Evolutionary conservation across 2,797 vertebrate species (phyloP), one percentile per base, ranked within the genome.

Genomic region (Chaunax sp.): DNA sequence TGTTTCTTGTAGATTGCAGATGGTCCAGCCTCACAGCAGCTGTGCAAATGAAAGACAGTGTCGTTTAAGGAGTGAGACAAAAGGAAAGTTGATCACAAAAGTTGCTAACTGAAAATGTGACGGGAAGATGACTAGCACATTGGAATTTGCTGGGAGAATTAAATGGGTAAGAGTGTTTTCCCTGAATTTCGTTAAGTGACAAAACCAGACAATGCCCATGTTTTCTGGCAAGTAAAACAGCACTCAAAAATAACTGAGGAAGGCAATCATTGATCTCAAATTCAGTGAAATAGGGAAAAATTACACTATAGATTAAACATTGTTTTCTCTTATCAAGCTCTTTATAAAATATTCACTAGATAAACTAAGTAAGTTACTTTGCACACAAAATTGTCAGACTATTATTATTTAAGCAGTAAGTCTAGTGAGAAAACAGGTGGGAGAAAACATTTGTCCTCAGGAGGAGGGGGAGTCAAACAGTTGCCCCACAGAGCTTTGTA

Each of bases 11-110:
- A 81, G 78, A 66, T 83, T 75, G 82, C 89, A 91, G 89, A 90
- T 90, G 86, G 89, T 80, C 64, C 54, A 69, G 87, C 87, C 82
- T 89, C 80, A 54, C 75, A 85, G 84, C 90, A 92, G 91, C 90
- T 91, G 89, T 89, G 88, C 86, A 92, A 92, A 92, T 89, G 90
- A 92, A 90, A 92, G 89, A 90, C 83, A 82, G 89, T 86, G 89
- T 86, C 72, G 76, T 47, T 89, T 81, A 88, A 91, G 85, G 69
- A 88, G 85, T 54, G 78, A 85, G 80, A 72, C 85, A 81, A 73
- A 79, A 88, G 92, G 91, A 92, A 93, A 93, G 88, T 92, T 92
- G 89, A 91, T 90, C 75, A 83, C 82, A 69, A 82, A 84, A 88
- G 85, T 87, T 85, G 76, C 86, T 80, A 67, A 72, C 68, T 80